Percentiles rank a stretch among this genome's conserved stretches.
Evolutionary conservation across 2,888 invertebrate genomes (phyloP).

Genomic region (Acanthopleura granulata): DNA sequence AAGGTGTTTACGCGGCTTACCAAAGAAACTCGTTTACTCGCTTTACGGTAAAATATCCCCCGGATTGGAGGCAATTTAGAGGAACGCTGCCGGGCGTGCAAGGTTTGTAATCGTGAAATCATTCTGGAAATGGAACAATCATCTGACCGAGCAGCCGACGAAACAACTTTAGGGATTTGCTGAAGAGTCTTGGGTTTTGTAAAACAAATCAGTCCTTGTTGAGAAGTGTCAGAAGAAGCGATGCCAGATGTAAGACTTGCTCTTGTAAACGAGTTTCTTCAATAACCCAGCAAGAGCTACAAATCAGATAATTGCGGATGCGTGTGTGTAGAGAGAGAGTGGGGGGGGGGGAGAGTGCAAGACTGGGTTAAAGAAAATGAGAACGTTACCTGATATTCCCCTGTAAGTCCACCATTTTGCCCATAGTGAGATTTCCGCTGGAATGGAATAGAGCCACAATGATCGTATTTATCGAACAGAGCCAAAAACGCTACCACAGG

Average conservation of each 20-base stretch:
- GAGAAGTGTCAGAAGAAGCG: background rate
- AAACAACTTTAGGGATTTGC: background rate
- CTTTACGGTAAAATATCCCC: background rate
- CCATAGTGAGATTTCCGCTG: slow-evolving; percentile 15
- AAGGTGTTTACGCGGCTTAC: background rate
- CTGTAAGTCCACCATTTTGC: slow-evolving; percentile 16
- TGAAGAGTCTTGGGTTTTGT: background rate
- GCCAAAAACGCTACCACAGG: background rate
- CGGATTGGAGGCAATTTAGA: background rate
- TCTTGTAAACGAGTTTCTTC: too few species aligned
- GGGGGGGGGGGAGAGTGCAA: background rate
- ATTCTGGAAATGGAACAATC: background rate
- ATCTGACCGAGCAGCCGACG: background rate
- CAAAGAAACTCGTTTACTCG: background rate
- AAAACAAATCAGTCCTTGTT: slow-evolving; percentile 1
- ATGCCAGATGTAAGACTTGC: background rate
- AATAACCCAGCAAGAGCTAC: too few species aligned
- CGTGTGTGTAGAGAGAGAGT: background rate
- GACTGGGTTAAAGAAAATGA: too few species aligned
- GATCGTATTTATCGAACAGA: background rate
- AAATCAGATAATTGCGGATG: too few species aligned
- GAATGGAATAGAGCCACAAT: background rate
- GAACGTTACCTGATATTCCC: slow-evolving; percentile 13
- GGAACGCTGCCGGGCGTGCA: background rate
- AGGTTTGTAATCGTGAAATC: background rate